These are phyloP conservation scores for Thereuonema tuberculata DNA, from an alignment of 1,140 invertebrate species.

Conservation along the genomic window DNA sequence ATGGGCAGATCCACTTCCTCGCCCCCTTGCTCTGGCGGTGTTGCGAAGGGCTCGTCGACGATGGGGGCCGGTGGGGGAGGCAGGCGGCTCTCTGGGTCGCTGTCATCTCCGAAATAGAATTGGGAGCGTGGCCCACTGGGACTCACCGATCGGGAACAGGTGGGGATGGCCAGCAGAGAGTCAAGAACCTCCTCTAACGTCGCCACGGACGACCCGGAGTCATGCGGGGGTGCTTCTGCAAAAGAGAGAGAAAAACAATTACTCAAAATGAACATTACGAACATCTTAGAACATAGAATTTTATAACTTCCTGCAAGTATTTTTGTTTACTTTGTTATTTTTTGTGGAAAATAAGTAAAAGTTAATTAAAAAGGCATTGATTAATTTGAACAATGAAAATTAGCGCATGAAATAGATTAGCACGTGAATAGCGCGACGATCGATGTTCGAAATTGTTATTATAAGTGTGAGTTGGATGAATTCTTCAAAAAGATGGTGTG, in stretches of 20 bases:
- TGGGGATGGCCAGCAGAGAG: constrained; percentile 65
- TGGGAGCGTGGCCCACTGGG: constrained; percentile 24
- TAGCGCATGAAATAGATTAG: too few relatives aligned
- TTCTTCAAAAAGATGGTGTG: too few relatives aligned
- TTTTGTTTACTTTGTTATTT: too few relatives aligned
- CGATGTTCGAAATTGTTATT: too few relatives aligned
- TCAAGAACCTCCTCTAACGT: constrained; percentile 86
- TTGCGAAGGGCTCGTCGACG: neutral
- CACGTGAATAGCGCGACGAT: too few relatives aligned
- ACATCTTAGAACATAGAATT: too few relatives aligned
- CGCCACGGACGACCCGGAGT: constrained; percentile 41
- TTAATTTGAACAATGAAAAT: too few relatives aligned
- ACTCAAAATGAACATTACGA: too few relatives aligned
- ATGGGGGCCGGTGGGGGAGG: neutral
- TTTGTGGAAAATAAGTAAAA: too few relatives aligned
- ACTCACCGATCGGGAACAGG: constrained; percentile 49
- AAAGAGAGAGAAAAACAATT: neutral
- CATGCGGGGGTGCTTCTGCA: constrained; percentile 4
- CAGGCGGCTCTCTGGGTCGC: neutral
- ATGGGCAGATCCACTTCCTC: neutral
- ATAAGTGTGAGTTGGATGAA: too few relatives aligned
- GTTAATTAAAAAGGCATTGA: too few relatives aligned
- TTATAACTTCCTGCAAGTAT: too few relatives aligned
- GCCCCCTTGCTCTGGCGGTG: neutral
- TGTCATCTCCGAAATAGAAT: neutral